These are phyloP conservation scores for Cromileptes altivelis DNA, from an alignment of 2,113 vertebrate genomes.

Conservation along the genomic window DNA sequence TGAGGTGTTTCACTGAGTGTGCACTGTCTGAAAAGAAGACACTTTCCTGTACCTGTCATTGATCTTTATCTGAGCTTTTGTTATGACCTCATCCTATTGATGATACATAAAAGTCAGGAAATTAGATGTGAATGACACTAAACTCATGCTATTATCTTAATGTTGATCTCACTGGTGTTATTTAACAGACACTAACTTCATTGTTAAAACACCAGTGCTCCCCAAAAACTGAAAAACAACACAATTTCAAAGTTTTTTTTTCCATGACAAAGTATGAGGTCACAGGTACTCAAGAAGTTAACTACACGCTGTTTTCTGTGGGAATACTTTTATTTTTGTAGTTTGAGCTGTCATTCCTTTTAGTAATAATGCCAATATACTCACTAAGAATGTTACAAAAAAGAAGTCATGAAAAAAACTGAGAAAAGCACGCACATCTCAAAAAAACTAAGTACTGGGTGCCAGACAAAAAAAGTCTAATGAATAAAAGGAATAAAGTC, in stretches of 20 bases:
- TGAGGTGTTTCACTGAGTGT: not conserved
- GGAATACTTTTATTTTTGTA: not conserved
- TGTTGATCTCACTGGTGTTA: not conserved
- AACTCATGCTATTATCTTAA: not conserved
- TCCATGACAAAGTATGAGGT: not conserved
- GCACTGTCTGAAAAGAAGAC: not conserved
- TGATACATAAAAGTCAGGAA: not conserved
- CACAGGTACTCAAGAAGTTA: not conserved
- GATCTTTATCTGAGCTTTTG: not conserved
- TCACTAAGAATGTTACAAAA: not conserved
- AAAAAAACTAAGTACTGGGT: too few relatives aligned
- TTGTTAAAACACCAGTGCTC: not conserved
- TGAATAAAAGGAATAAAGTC: too few relatives aligned
- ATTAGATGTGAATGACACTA: not conserved
- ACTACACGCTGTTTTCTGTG: not conserved
- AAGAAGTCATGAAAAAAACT: not conserved
- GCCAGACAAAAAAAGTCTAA: too few relatives aligned
- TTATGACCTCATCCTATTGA: not conserved
- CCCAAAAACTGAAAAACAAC: not conserved
- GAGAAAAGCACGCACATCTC: too few relatives aligned
- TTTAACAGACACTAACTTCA: not conserved
- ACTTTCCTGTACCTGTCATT: not conserved
- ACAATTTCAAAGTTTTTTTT: not conserved
- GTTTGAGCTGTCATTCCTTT: not conserved
- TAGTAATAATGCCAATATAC: not conserved